phyloP scores from a whole-genome alignment of 2,113 vertebrate genomes.

The Xyliphius kryptos region DNA sequence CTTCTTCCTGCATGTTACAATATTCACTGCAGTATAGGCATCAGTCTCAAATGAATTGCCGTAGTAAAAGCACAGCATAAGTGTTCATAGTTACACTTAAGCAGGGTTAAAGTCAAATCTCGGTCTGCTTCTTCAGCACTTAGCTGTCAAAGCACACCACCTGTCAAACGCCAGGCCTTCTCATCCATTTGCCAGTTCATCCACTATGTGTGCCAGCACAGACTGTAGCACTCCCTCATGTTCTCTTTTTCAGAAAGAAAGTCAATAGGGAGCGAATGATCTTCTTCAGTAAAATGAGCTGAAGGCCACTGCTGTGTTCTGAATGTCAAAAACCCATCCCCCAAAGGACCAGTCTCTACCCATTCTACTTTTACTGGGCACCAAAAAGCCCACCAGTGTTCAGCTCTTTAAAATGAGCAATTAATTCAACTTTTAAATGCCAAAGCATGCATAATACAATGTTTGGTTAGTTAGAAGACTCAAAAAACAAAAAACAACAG shows the following conservation, averaged over 20 bases:
- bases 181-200: constrained; percentile 12
- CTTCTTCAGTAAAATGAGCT: constrained; percentile 8
- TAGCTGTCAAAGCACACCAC: constrained; percentile 11
- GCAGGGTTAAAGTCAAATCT: constrained; percentile 34
- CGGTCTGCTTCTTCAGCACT: constrained; percentile 29
- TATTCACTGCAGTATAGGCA: constrained; percentile 21
- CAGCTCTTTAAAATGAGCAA: too few relatives aligned
- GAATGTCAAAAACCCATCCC: constrained; percentile 24
- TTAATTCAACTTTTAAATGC: constrained; percentile 18
- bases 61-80: constrained; percentile 25
- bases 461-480: too few relatives aligned
- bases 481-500: too few relatives aligned
- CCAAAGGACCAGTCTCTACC: constrained; percentile 13
- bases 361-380: background rate
- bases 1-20: constrained; percentile 16
- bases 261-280: background rate
- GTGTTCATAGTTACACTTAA: constrained; percentile 35
- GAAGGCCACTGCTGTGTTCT: constrained; percentile 25
- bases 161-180: constrained; percentile 14
- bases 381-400: constrained; percentile 9
- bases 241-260: constrained; percentile 4
- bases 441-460: background rate
- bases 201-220: background rate
- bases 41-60: constrained; percentile 15
- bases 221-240: background rate